These are phyloP conservation scores for Clistopyga incitator DNA, from an alignment of 2,888 invertebrate genomes.

Conservation along the genomic window DNA sequence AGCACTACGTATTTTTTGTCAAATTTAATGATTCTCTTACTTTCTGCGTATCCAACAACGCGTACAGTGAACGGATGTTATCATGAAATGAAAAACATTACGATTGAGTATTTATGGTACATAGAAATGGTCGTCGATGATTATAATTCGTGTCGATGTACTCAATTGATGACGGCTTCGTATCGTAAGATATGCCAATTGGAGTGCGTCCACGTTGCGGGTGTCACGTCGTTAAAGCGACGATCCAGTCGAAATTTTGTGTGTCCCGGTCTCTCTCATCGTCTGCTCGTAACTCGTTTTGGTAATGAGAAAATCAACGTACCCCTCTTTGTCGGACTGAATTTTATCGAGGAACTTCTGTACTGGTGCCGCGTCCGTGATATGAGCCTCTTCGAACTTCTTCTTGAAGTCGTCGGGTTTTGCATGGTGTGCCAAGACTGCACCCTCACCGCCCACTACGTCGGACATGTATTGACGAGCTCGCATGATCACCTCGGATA, in stretches of 20 bases:
- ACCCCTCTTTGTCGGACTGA: conserved; percentile 97
- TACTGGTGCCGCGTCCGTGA: conserved; percentile 91
- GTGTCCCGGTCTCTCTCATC: conserved; percentile 15
- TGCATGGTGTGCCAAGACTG: conserved; percentile 94
- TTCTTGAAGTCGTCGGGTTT: conserved; percentile 94
- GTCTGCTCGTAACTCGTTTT: conserved; percentile 14
- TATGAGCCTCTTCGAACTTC: conserved; percentile 90
- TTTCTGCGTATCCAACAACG: conserved; percentile 78
- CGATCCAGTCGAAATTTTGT: conserved; percentile 48
- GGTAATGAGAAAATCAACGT: conserved; percentile 78
- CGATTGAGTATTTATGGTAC: conserved; percentile 28
- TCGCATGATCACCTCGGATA: conserved; percentile 98
- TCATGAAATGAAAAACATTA: conserved; percentile 65
- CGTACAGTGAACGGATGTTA: conserved; percentile 66
- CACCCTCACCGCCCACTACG: conserved; percentile 94
- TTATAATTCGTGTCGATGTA: conserved; percentile 43
- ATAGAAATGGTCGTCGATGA: conserved; percentile 26
- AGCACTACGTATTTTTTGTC: conserved; percentile 48
- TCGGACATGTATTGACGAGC: conserved; percentile 97
- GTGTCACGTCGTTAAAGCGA: conserved; percentile 13
- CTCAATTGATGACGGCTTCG: conserved; percentile 41
- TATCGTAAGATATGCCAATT: conserved; percentile 57
- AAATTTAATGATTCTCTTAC: conserved; percentile 73
- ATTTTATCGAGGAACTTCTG: conserved; percentile 96
- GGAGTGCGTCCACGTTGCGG: conserved; percentile 29